These are phyloP conservation scores for Pseudochaenichthys georgianus DNA, from an alignment of 2,797 vertebrate genomes.

Conservation along the genomic window DNA sequence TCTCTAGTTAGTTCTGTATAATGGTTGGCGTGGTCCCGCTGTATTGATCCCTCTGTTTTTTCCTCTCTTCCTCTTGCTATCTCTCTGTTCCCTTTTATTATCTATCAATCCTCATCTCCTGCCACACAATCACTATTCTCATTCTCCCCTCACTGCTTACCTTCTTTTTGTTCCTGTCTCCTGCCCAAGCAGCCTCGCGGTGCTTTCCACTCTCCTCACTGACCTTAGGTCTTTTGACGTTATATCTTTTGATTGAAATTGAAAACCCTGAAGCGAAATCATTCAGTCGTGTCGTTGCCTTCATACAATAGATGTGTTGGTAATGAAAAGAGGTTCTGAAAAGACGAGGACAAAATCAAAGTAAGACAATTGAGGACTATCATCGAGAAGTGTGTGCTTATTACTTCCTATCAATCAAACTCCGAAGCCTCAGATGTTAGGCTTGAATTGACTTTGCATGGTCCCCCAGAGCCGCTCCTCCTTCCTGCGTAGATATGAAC, in stretches of 20 bases:
- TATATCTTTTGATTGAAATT: conserved; percentile 31
- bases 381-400: not conserved
- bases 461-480: not conserved
- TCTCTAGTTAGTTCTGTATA: conserved; percentile 37
- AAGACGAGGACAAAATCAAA: not conserved
- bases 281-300: conserved; percentile 27
- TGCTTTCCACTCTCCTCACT: conserved; percentile 17
- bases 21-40: conserved; percentile 1
- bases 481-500: not conserved
- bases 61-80: conserved; percentile 6
- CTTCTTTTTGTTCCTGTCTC: conserved; percentile 3
- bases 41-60: conserved; percentile 39
- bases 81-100: conserved; percentile 18
- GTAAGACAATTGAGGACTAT: not conserved
- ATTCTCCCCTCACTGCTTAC: not conserved
- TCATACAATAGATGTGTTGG: conserved; percentile 31
- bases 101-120: conserved; percentile 19
- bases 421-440: conserved; percentile 1
- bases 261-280: conserved; percentile 40
- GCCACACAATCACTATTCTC: conserved; percentile 2
- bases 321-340: conserved; percentile 23
- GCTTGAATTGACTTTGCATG: not conserved
- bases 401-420: not conserved
- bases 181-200: conserved; percentile 13
- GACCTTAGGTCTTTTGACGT: conserved; percentile 28